Conservation (phyloP, 2,113 vertebrate species). For the Engraulis encrasicolus region DNA sequence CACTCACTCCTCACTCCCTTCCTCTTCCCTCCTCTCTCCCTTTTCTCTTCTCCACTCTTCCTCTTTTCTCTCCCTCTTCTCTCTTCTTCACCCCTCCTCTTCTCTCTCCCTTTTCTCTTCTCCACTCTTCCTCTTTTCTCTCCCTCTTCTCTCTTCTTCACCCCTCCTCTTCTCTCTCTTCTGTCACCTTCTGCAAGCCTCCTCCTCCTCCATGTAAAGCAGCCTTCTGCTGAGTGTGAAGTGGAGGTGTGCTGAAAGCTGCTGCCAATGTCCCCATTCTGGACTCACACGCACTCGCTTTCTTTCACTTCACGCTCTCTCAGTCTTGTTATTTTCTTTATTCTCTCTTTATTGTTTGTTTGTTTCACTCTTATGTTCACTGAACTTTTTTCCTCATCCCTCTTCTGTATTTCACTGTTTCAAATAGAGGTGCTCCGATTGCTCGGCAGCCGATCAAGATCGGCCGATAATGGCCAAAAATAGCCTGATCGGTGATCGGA, state of each 20-base stretch:
- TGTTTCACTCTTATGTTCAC: slow-evolving; percentile 4
- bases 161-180: not conserved
- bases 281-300: no score
- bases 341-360: not conserved
- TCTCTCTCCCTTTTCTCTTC: not conserved
- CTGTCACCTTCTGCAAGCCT: not conserved
- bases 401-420: no score
- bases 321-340: not conserved
- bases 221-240: not conserved
- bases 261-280: not conserved
- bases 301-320: no score
- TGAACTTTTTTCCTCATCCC: no score
- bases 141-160: not conserved
- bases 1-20: no score
- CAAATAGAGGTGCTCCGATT: no score
- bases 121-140: not conserved
- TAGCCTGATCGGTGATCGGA: no score
- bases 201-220: slow-evolving; percentile 9
- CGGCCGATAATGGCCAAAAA: no score
- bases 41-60: not conserved
- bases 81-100: not conserved
- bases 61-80: not conserved
- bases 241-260: not conserved
- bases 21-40: no score
- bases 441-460: no score